Evolutionary conservation across 2,113 vertebrate genomes (phyloP), one percentile per base, ranked within the genome.

Genomic region (Scophthalmus maximus): DNA sequence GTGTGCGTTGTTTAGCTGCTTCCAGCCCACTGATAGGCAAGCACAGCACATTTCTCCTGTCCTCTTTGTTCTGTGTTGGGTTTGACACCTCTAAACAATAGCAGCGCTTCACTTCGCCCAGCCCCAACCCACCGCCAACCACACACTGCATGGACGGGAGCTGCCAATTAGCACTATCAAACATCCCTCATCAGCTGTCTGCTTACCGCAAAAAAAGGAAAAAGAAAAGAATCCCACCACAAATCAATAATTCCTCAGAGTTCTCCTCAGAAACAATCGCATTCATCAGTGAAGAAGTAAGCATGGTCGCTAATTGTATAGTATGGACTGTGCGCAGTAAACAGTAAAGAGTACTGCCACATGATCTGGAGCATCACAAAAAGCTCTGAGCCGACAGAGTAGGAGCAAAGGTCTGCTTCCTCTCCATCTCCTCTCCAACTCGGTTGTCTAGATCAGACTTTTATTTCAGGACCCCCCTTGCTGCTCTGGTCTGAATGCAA

Each of bases 21-120:
- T 91, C 82, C 82, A 76, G 80, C 77, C 68, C 73, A 65, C 78
- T 87, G 88, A 84, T 87, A 60, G 90, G 86, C 77, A 63, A 87
- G 76, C 67, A 29, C 83, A 57, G 88, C 87, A 76, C 83, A 91
- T 91, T 94, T 92, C 79, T 87, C 83, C 89, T 62, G 47, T 89
- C 88, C 80, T 87, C 91, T 94, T 94, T 94, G 93, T 94, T 94
- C 87, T 79, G 75, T 69, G 82, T 84, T 86, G 82, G 82, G 87
- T 92, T 92, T 93, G 93, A 94, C 93, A 91, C 92, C 86, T 92
- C 92, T 71, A 89, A 90, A 94, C 93, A 94, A 94, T 92, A 89
- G 81, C 79, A 46, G 80, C 67, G 80, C 85, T 90, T 90, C 82
- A 89, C 79, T 88, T 88, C 60, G 79, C 84, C 84, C 82, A 87